phyloP scores from a whole-genome alignment of 2,797 vertebrate species.

The Falco rusticolus region DNA sequence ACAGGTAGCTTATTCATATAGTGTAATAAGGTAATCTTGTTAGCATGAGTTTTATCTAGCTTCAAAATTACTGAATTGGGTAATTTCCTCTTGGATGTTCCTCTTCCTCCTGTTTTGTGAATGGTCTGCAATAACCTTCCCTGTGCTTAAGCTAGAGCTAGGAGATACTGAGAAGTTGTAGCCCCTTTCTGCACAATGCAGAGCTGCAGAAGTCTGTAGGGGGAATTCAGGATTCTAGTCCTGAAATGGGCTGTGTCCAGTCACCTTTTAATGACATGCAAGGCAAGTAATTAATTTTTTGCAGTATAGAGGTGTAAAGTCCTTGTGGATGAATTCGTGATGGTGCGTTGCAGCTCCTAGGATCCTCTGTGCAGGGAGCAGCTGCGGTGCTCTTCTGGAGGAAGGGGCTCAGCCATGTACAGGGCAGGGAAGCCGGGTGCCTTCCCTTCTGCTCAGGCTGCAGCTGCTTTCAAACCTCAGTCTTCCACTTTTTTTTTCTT shows the following conservation, averaged over 20 bases:
- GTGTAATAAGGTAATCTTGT: conserved; percentile 21
- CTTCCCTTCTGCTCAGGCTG: not conserved
- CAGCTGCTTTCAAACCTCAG: not conserved
- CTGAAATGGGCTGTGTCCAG: not conserved
- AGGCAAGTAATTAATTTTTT: not conserved
- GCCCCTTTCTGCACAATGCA: not conserved
- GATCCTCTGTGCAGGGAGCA: not conserved
- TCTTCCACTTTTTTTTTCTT: too few species aligned
- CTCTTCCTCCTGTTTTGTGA: not conserved
- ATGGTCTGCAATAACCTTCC: not conserved
- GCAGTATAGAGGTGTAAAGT: not conserved
- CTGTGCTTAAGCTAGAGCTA: not conserved
- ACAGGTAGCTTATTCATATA: not conserved
- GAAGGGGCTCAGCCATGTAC: not conserved
- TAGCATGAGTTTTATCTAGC: not conserved
- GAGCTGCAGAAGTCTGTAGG: not conserved
- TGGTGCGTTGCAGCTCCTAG: rapidly evolving
- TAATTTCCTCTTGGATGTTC: conserved; percentile 11
- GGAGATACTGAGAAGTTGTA: not conserved
- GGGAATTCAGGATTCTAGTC: not conserved
- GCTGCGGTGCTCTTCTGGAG: rapidly evolving
- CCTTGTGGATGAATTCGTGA: not conserved
- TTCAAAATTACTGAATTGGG: not conserved
- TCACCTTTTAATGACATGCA: not conserved
- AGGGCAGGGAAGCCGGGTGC: not conserved